phyloP scores from a whole-genome alignment of 2,797 vertebrate species.

The Zenarchopterus dispar region DNA sequence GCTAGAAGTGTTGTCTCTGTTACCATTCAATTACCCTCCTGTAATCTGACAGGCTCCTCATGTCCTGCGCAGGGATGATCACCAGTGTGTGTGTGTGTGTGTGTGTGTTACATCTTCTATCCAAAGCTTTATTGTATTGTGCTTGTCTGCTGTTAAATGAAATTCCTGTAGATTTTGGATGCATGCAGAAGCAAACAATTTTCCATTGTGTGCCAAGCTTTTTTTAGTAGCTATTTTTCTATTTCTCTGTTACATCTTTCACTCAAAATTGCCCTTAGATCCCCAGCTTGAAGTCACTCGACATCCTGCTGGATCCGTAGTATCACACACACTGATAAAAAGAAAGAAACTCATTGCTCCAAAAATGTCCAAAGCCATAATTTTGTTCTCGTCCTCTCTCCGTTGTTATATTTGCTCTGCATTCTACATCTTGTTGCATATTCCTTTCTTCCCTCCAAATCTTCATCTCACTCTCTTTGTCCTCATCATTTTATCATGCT shows the following conservation, averaged over 20 bases:
- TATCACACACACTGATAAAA: slow-evolving; percentile 53
- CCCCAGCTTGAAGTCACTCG: slow-evolving; percentile 61
- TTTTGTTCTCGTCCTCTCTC: slow-evolving; percentile 39
- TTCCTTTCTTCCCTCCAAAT: slow-evolving; percentile 27
- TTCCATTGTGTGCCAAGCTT: slow-evolving; percentile 32
- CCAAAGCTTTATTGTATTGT: slow-evolving; percentile 12
- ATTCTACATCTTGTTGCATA: slow-evolving; percentile 25
- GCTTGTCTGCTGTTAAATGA: slow-evolving; percentile 33
- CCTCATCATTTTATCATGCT: slow-evolving; percentile 56
- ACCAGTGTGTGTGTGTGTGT: slow-evolving; percentile 33
- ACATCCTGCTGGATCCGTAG: slow-evolving; percentile 56
- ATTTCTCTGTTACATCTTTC: slow-evolving; percentile 34
- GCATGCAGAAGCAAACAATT: slow-evolving; percentile 25
- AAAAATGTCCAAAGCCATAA: slow-evolving; percentile 42
- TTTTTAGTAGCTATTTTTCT: slow-evolving; percentile 28
- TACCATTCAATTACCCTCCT: slow-evolving; percentile 79
- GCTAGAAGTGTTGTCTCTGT: slow-evolving; percentile 78
- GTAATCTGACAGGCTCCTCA: slow-evolving; percentile 80
- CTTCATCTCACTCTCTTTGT: slow-evolving; percentile 26
- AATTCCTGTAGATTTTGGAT: slow-evolving; percentile 41
- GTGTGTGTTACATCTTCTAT: slow-evolving; percentile 28
- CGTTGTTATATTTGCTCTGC: slow-evolving; percentile 39
- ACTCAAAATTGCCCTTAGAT: slow-evolving; percentile 46
- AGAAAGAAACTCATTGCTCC: slow-evolving; percentile 42
- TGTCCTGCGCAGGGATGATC: slow-evolving; percentile 70